A percentile compares a stretch with the other conserved stretches of the same genome.
Conservation (phyloP, 2,113 vertebrate genomes). For the Eira barbara region DNA sequence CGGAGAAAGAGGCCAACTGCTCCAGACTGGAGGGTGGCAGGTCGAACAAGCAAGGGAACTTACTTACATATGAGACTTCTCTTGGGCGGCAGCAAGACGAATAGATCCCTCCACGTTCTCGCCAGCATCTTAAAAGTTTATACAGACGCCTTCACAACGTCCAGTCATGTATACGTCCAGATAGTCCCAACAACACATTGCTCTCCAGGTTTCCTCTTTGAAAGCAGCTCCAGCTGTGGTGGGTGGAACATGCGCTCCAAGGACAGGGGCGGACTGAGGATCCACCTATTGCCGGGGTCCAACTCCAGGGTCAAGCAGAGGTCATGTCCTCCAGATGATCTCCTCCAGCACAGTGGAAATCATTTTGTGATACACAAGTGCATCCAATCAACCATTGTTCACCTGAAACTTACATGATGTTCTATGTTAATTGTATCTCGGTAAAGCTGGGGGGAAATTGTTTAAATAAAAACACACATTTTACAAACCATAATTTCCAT, state of each 20-base stretch:
- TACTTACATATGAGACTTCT: background rate
- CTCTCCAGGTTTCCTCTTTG: background rate
- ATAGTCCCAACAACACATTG: background rate
- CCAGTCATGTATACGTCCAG: background rate
- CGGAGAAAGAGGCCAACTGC: background rate
- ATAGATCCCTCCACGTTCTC: too few species aligned
- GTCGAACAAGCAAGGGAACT: background rate
- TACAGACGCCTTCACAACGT: background rate
- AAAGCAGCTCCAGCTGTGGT: background rate
- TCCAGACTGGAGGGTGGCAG: background rate
- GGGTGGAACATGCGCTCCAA: background rate
- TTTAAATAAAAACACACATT: background rate
- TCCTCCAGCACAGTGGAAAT: background rate
- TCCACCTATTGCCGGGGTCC: too few species aligned
- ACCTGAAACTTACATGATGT: background rate
- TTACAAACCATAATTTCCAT: background rate
- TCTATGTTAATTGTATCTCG: background rate
- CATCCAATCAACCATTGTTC: background rate
- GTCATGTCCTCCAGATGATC: background rate
- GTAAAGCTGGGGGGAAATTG: background rate
- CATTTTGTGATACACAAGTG: background rate
- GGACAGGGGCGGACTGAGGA: background rate
- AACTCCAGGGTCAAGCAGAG: background rate
- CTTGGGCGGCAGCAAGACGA: background rate
- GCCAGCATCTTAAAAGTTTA: background rate